Conservation (phyloP, 2,888 invertebrate species). For the Galeruca laticollis region DNA sequence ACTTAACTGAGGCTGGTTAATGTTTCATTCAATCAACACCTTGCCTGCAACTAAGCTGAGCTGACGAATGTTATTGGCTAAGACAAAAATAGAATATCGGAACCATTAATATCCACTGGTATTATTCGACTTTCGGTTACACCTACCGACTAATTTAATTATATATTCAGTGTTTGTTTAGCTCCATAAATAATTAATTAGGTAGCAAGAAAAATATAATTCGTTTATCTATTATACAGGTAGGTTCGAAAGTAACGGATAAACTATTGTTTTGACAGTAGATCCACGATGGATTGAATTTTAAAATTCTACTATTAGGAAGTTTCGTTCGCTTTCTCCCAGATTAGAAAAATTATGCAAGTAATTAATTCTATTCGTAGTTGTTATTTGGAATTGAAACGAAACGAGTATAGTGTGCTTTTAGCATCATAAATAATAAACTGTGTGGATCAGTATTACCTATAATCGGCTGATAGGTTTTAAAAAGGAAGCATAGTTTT, state of each 20-base stretch:
- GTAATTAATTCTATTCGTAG: no score
- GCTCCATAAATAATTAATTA: neutral
- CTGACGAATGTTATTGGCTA: conserved; percentile 21
- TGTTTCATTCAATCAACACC: conserved; percentile 26
- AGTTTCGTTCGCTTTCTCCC: no score
- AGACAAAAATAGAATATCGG: conserved; percentile 14
- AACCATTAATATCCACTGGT: conserved; percentile 25
- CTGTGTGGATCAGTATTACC: no score
- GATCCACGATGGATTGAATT: neutral
- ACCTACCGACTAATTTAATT: conserved; percentile 1
- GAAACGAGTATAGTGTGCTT: no score
- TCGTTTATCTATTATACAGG: neutral
- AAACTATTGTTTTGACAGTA: no score
- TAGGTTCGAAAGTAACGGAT: neutral
- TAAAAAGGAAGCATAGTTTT: no score
- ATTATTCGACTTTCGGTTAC: conserved; percentile 6
- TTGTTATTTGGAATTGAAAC: no score
- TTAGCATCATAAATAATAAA: no score
- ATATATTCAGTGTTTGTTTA: neutral
- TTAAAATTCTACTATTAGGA: no score
- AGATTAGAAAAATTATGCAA: no score
- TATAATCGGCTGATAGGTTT: no score
- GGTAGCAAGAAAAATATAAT: neutral
- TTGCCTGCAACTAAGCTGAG: conserved; percentile 22
- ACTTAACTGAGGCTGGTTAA: conserved; percentile 19